Evolutionary conservation across 2,797 vertebrate species (phyloP), one percentile per base, ranked within the genome.

Genomic region (Gadopsis bispinosus): DNA sequence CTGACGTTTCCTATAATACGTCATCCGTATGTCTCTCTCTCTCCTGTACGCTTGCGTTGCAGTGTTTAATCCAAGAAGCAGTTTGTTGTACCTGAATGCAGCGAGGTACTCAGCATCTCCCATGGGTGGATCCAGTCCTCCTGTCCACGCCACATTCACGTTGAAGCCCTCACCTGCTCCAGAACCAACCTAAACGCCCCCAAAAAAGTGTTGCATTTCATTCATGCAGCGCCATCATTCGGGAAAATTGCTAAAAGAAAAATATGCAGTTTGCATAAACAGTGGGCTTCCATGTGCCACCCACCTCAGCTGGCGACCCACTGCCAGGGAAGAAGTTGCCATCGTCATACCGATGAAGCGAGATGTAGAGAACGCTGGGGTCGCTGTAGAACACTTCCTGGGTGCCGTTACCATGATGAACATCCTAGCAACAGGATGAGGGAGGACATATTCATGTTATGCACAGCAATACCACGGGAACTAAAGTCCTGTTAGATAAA

Each of bases 271-370:
- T 37, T 47, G 45, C 19, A 47, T 19, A 7, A n/a, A 48, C n/a
- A 16, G 22, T 22, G 9, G 0, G 5, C 12, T 11, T 5, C 33
- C 4, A 17, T 9, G 29, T 29, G n/a, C 4, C 73, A 72, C 87
- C 83, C 84, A 99, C 98, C 97, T 99, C 97, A 0, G 94, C 93
- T 0, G 97, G 96, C 0, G 97, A 97, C 7, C 98, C 98, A 0
- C 98, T 98, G 47, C 98, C 98, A 0, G 98, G 98, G 88, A 99
- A 99, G 92, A 99, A 99, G 91, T 98, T 99, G 41, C 98, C 98
- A 0, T 97, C 93, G 0, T 99, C 98, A 2, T 98, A 97, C 73
- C 98, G 97, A 91, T 99, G 98, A 47, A 99, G 91, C 1, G 98
- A 99, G 89, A 99, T 95, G 92, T 99, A 99, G 54, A 99, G 96